Conservation (phyloP, 2,888 invertebrate species). For the Chironomus riparius region DNA sequence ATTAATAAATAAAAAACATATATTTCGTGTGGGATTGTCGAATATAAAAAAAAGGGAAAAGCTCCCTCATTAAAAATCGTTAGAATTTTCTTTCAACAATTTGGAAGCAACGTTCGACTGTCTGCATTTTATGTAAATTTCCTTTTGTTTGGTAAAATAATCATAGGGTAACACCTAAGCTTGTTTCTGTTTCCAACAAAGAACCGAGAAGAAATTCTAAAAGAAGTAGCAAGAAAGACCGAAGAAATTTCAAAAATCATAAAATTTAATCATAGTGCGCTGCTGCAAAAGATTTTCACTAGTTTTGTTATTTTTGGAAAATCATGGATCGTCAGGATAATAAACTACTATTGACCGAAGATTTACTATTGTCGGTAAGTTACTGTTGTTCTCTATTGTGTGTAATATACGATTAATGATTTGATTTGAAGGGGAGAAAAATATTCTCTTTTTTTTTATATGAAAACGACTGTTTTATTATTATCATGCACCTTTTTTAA, state of each 20-base stretch:
- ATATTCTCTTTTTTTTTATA: not conserved
- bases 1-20: too few species aligned
- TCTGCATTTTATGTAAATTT: constrained; percentile 20
- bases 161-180: constrained; percentile 13
- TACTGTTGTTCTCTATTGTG: not conserved
- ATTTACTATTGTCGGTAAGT: constrained; percentile 20
- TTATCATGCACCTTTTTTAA: not conserved
- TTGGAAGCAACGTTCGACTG: not conserved
- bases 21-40: too few species aligned
- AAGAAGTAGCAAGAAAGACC: not conserved
- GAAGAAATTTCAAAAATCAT: constrained; percentile 15
- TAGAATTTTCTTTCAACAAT: constrained; percentile 5
- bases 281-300: constrained; percentile 2
- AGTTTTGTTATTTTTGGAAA: not conserved
- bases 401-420: not conserved
- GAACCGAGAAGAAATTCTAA: too few species aligned
- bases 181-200: not conserved
- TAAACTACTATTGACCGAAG: constrained; percentile 23
- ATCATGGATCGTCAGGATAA: constrained; percentile 26
- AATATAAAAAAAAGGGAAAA: not conserved
- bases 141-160: constrained; percentile 8
- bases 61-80: constrained; percentile 17
- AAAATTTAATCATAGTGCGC: constrained; percentile 18
- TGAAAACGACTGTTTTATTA: not conserved
- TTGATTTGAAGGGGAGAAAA: not conserved